Evolutionary conservation across 2,888 invertebrate species (phyloP).

Genomic region (Epsilonema sp.): DNA sequence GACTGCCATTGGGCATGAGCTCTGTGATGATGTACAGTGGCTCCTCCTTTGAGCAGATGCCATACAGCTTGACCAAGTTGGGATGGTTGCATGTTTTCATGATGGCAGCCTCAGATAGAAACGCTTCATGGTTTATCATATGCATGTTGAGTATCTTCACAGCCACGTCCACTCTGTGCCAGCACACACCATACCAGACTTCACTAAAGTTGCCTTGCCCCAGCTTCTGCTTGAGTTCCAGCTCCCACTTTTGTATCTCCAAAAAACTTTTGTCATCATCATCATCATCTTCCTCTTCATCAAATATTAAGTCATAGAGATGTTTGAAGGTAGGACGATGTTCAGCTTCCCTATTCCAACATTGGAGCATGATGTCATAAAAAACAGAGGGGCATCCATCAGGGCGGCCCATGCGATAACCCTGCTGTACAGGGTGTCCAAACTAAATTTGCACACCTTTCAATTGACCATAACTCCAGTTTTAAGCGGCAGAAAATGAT

Average conservation of each 20-base stretch:
- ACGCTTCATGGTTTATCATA: slow-evolving; percentile 88
- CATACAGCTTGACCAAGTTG: too few species aligned
- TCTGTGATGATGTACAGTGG: too few species aligned
- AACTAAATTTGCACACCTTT: slow-evolving; percentile 87
- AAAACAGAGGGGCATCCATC: slow-evolving; percentile 63
- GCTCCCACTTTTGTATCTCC: slow-evolving; percentile 74
- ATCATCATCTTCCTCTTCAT: too few species aligned
- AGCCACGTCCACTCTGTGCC: too few species aligned
- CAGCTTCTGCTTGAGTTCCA: slow-evolving; percentile 62
- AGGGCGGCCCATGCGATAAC: slow-evolving; percentile 92
- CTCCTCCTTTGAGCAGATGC: too few species aligned
- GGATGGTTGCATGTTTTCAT: too few species aligned
- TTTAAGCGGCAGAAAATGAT: too few species aligned
- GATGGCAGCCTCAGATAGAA: too few species aligned
- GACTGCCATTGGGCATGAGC: too few species aligned
- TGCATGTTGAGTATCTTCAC: slow-evolving; percentile 88
- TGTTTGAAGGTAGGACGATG: slow-evolving; percentile 92
- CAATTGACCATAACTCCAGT: slow-evolving; percentile 91
- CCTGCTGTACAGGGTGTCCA: slow-evolving; percentile 84
- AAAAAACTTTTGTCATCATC: too few species aligned
- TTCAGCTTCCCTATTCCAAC: slow-evolving; percentile 79
- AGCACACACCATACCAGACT: slow-evolving; percentile 63
- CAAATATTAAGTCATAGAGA: slow-evolving; percentile 73
- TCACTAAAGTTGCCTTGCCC: slow-evolving; percentile 97
- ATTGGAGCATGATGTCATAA: slow-evolving; percentile 75